Evolutionary conservation across 2,888 invertebrate species (phyloP).

Genomic region (Cryptocephalus primarius): DNA sequence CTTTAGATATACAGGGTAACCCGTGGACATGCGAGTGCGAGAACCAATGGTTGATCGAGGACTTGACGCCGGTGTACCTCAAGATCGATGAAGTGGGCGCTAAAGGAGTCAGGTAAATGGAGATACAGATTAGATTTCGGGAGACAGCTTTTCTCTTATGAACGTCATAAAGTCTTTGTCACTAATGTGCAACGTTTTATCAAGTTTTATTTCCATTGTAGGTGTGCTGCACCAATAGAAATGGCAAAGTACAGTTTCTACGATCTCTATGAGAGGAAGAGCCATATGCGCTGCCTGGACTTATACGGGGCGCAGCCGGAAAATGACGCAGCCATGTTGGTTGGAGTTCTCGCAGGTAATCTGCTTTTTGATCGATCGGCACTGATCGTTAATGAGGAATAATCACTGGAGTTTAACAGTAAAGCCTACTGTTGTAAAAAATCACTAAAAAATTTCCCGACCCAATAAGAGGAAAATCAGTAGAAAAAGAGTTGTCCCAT

Average conservation of each 20-base stretch:
- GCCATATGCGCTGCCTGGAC: conserved; percentile 56
- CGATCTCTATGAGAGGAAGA: conserved; percentile 44
- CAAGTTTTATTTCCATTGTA: conserved; percentile 18
- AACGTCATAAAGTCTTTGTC: too few relatives aligned
- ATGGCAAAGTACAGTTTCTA: conserved; percentile 49
- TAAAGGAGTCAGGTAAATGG: conserved; percentile 39
- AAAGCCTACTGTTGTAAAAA: too few relatives aligned
- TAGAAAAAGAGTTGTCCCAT: too few relatives aligned
- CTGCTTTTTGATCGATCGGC: too few relatives aligned
- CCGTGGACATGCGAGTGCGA: conserved; percentile 71
- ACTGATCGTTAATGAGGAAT: too few relatives aligned
- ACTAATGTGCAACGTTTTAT: too few relatives aligned
- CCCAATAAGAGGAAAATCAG: too few relatives aligned
- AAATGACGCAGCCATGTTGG: conserved; percentile 54
- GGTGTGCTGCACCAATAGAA: conserved; percentile 56
- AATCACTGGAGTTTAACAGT: too few relatives aligned
- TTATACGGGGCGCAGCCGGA: conserved; percentile 52
- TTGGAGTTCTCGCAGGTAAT: conserved; percentile 57
- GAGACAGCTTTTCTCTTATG: too few relatives aligned
- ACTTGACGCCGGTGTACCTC: conserved; percentile 47
- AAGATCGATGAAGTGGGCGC: conserved; percentile 36
- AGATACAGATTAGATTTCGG: neutral
- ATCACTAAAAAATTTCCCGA: too few relatives aligned
- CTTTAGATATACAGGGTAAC: conserved; percentile 59
- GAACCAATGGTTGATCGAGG: conserved; percentile 65